These are phyloP conservation scores for Danio choprae DNA, from an alignment of 2,797 vertebrate species.

Conservation along the genomic window DNA sequence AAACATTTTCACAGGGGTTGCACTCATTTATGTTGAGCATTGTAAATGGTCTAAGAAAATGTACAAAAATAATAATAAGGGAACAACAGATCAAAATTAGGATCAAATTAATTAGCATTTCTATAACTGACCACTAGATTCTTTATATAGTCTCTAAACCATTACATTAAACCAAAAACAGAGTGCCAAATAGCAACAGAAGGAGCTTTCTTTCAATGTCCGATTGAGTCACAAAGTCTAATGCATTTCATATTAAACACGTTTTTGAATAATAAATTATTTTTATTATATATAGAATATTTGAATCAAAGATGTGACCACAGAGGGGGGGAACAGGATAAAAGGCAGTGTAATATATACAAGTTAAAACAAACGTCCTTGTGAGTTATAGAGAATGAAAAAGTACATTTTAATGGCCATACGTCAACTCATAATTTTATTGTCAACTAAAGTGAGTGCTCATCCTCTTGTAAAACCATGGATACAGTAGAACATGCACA, in stretches of 20 bases:
- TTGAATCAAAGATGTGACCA: constrained; percentile 1
- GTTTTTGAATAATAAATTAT: not conserved
- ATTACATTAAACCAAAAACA: not conserved
- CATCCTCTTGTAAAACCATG: constrained; percentile 43
- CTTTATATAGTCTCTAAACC: not conserved
- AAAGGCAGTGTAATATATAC: constrained; percentile 59
- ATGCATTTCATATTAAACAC: not conserved
- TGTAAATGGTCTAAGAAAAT: not conserved
- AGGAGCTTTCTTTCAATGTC: not conserved
- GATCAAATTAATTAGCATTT: not conserved
- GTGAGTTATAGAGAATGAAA: constrained; percentile 14
- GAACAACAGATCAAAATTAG: not conserved
- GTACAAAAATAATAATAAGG: not conserved
- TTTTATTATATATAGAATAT: constrained; percentile 7
- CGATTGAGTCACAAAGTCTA: not conserved
- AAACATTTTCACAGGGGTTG: too few species aligned
- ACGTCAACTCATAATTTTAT: constrained; percentile 40
- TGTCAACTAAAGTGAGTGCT: constrained; percentile 27
- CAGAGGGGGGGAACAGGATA: not conserved
- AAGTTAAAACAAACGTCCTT: constrained; percentile 16
- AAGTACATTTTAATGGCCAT: constrained; percentile 29
- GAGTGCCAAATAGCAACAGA: not conserved
- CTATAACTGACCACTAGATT: not conserved
- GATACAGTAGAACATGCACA: constrained; percentile 67
- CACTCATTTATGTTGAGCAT: too few species aligned